phyloP scores from a whole-genome alignment of 2,797 vertebrate genomes.

The Pyrocephalus nanus region DNA sequence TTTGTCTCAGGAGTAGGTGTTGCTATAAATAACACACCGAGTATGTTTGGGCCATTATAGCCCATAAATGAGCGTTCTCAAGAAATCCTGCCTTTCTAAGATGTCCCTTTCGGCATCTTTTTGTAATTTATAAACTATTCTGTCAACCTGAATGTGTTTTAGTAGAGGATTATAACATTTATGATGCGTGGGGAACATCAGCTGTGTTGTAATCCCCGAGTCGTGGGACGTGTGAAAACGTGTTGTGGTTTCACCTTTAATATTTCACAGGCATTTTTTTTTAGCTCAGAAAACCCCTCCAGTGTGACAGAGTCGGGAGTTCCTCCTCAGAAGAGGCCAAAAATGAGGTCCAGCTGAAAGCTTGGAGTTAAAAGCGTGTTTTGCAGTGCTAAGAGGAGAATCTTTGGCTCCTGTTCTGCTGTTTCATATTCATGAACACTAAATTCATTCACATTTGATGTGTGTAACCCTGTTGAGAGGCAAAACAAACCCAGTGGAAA shows the following conservation, averaged over 20 bases:
- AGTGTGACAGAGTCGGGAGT: neutral
- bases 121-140: neutral
- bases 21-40: neutral
- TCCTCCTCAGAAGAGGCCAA: neutral
- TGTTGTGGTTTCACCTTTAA: neutral
- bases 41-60: accelerated
- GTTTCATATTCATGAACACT: conserved; percentile 26
- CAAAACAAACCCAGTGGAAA: conserved; percentile 32
- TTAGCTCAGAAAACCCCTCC: neutral
- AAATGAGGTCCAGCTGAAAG: conserved; percentile 1
- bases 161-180: neutral
- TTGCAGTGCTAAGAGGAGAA: neutral
- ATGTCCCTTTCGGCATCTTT: neutral
- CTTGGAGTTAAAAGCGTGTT: neutral
- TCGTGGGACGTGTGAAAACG: neutral
- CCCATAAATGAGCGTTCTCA: neutral
- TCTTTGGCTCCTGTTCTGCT: neutral
- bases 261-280: neutral
- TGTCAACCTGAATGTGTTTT: neutral
- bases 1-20: neutral
- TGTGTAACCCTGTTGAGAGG: conserved; percentile 10
- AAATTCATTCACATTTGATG: conserved; percentile 15
- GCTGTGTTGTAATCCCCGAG: neutral
- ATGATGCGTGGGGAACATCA: neutral
- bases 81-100: neutral